Percentiles rank a stretch among this genome's conserved stretches.
These are phyloP conservation scores for Philopedon plagiatum DNA, from an alignment of 2,888 invertebrate genomes.

Conservation along the genomic window DNA sequence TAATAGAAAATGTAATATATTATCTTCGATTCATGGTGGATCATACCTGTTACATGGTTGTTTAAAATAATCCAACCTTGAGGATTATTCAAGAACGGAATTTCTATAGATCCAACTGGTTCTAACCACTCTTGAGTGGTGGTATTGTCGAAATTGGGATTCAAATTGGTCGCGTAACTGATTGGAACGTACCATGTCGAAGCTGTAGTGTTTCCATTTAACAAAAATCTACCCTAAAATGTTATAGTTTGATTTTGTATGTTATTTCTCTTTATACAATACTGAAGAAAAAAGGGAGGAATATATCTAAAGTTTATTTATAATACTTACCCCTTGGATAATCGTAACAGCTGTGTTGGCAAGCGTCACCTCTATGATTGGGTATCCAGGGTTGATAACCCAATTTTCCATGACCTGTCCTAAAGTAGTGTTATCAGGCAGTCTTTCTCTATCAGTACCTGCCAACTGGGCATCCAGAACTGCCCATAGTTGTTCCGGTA, in stretches of 20 bases:
- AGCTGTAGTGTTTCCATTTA: conserved; percentile 31
- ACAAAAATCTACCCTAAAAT: conserved; percentile 52
- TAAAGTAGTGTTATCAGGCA: conserved; percentile 33
- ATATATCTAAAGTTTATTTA: neutral
- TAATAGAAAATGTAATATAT: neutral
- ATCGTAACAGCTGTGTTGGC: conserved; percentile 29
- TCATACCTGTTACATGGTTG: conserved; percentile 74
- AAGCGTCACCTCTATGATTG: conserved; percentile 44
- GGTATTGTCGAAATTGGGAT: conserved; percentile 69
- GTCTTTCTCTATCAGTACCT: neutral
- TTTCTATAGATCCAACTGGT: conserved; percentile 54
- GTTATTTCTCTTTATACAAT: too few relatives aligned
- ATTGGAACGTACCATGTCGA: conserved; percentile 72
- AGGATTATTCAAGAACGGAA: conserved; percentile 21
- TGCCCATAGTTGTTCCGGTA: conserved; percentile 71
- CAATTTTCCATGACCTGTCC: conserved; percentile 51
- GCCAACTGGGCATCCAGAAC: conserved; percentile 61
- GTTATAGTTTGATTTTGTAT: neutral
- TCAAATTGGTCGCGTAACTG: conserved; percentile 67
- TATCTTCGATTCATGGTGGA: too few relatives aligned
- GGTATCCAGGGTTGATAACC: conserved; percentile 51
- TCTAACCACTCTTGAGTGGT: conserved; percentile 71
- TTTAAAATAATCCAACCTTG: conserved; percentile 76
- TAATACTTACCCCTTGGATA: conserved; percentile 44
- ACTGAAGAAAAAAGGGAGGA: too few relatives aligned